Base-by-base conservation (phyloP, 2,113 vertebrate species). In the Rhegmatorhina hoffmannsi region DNA sequence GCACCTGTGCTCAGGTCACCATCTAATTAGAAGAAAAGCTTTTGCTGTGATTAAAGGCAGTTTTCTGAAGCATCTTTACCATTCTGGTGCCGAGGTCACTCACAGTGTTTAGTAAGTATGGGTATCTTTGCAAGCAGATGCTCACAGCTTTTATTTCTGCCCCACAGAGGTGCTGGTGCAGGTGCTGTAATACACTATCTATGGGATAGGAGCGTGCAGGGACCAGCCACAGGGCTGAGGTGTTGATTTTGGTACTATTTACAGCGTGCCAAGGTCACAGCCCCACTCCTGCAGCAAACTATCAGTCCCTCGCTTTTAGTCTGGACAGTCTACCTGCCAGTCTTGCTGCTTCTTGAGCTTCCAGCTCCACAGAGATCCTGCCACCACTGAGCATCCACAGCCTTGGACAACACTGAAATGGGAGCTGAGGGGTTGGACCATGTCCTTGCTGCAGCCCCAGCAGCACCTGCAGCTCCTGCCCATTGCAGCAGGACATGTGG, bases 41-140 rank as follows among this genome's bases (percentile, higher is more conserved):
- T 56, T 56, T 33, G 25, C 58, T 11, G 6, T 21, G 63, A 90
- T 70, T 78, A 68, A 89, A 92, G 55, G 69, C 33, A 49, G 33
- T 55, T 94, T 83, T 46, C 77, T 53, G 38, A 85, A 69, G 49
- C 4, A 6, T 62, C 50, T 95, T 83, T 62, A 76, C n/a, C 46
- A 5, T 50, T 74, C 58, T 1, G 1, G 36, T 8, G 62, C 34
- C 0, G 0, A 87, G 44, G 58, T 43, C 0, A 0, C 53, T 89
- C 20, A 4, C 4, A 0, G 15, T 8, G 19, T 38, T 88, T 34
- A 50, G 17, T 17, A 63, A 31, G 17, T 53, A 4, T 3, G 4
- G 3, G 43, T 13, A 68, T 6, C 13, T 68, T 40, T 75, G 38
- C 44, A 60, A 55, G 49, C 36, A 25, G 15, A 36, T 16, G 43